phyloP scores from a whole-genome alignment of 2,113 vertebrate species.

The Anguilla japonica region DNA sequence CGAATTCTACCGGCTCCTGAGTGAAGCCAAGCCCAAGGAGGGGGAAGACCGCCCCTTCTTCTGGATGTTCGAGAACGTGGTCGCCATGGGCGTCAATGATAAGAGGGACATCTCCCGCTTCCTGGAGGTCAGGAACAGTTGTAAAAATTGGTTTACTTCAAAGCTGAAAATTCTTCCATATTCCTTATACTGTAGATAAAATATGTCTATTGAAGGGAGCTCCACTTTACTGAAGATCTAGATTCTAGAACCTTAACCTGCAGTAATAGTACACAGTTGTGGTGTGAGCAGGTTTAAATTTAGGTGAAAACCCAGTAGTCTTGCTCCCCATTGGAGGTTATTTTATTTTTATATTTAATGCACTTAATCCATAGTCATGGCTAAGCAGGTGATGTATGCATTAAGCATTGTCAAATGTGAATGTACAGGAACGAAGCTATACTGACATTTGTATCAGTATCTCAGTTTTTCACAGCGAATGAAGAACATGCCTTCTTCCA shows the following conservation, averaged over 20 bases:
- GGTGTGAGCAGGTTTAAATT: too few species aligned
- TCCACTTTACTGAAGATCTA: neutral
- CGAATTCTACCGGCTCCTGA: conserved; percentile 86
- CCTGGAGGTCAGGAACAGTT: conserved; percentile 76
- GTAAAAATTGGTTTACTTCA: neutral
- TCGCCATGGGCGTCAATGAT: conserved; percentile 84
- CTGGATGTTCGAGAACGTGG: conserved; percentile 94
- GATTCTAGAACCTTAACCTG: neutral
- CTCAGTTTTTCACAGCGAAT: too few species aligned
- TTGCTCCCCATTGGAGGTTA: neutral
- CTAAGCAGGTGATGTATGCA: neutral
- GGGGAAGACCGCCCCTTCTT: conserved; percentile 86
- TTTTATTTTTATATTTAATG: too few species aligned
- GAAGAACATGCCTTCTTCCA: too few species aligned
- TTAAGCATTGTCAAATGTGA: neutral
- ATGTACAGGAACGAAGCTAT: neutral
- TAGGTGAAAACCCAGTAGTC: neutral
- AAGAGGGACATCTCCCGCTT: conserved; percentile 89
- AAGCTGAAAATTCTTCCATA: neutral
- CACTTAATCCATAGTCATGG: neutral
- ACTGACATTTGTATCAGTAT: neutral
- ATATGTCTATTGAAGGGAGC: neutral
- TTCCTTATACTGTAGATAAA: neutral
- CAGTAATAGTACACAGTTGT: neutral
- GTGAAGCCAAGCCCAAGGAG: conserved; percentile 81